Conservation (phyloP, 2,888 invertebrate species). For the Ypsolopha sequella region DNA sequence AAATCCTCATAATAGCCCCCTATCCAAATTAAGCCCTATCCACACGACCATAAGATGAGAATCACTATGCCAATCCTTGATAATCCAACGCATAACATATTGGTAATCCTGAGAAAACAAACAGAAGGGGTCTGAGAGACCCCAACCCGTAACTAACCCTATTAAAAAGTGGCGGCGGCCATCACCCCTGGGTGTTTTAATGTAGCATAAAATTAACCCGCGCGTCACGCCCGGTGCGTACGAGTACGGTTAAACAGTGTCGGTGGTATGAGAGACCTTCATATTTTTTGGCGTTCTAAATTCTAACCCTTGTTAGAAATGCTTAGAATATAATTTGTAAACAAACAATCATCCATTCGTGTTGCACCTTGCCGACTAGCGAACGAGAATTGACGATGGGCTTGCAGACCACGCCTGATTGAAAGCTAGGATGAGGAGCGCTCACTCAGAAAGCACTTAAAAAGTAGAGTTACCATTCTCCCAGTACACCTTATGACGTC, state of each 20-base stretch:
- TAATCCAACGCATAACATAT: constrained; percentile 43
- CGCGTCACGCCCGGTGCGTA: constrained; percentile 49
- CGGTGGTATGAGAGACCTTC: not conserved
- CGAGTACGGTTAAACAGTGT: constrained; percentile 22
- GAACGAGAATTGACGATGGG: too few species aligned
- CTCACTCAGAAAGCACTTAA: not conserved
- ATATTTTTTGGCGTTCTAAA: too few species aligned
- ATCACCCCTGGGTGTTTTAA: constrained; percentile 50
- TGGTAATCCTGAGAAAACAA: constrained; percentile 41
- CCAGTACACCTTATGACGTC: too few species aligned
- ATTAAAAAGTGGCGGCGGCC: constrained; percentile 52
- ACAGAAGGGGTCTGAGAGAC: constrained; percentile 18
- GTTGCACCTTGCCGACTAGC: not conserved
- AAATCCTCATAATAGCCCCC: too few species aligned
- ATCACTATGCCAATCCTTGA: constrained; percentile 27
- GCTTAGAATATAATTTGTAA: too few species aligned
- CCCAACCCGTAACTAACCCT: constrained; percentile 61
- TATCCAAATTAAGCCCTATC: not conserved
- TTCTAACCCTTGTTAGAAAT: too few species aligned
- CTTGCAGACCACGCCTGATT: too few species aligned
- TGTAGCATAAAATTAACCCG: constrained; percentile 69
- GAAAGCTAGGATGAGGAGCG: not conserved
- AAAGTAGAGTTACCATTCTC: too few species aligned
- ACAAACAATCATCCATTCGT: not conserved
- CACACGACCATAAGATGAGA: constrained; percentile 14